phyloP scores from a whole-genome alignment of 2,113 vertebrate species.

The Hiodon tergisus region DNA sequence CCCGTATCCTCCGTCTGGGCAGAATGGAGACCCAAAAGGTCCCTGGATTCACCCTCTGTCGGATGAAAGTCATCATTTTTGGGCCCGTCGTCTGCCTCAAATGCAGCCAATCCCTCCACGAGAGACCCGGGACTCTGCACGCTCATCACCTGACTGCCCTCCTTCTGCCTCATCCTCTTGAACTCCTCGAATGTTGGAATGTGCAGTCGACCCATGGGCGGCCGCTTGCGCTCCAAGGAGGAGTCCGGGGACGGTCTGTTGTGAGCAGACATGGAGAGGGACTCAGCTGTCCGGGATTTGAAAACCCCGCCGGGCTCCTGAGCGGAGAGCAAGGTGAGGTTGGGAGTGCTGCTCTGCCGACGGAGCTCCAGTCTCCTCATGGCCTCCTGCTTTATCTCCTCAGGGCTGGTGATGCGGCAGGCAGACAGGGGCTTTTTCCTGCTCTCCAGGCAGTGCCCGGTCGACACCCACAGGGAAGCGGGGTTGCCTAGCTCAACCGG shows the following conservation, averaged over 20 bases:
- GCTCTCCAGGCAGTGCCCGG: slow-evolving; percentile 23
- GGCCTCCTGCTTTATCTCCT: slow-evolving; percentile 78
- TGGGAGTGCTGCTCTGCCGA: slow-evolving; percentile 76
- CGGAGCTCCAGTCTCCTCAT: slow-evolving; percentile 67
- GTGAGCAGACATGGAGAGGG: no score
- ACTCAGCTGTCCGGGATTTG: slow-evolving; percentile 57
- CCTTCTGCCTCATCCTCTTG: slow-evolving; percentile 75
- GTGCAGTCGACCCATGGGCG: slow-evolving; percentile 60
- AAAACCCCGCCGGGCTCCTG: slow-evolving; percentile 41
- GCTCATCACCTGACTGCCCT: slow-evolving; percentile 28
- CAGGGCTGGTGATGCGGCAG: slow-evolving; percentile 59
- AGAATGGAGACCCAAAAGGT: neutral
- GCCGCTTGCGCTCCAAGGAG: slow-evolving; percentile 42
- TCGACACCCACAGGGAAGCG: neutral
- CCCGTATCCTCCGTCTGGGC: neutral
- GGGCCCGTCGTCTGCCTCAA: neutral
- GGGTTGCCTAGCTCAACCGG: neutral
- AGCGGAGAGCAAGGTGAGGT: slow-evolving; percentile 50
- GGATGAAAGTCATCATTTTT: neutral
- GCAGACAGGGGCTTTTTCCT: slow-evolving; percentile 34
- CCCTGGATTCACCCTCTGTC: no score
- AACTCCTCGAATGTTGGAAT: slow-evolving; percentile 85
- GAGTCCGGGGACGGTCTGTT: neutral
- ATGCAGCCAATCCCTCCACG: no score
- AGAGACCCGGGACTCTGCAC: no score